Evolutionary conservation across 64 coral and sea anemone genomes (phyloP).

Genomic region (Cladopsammia gracilis): DNA sequence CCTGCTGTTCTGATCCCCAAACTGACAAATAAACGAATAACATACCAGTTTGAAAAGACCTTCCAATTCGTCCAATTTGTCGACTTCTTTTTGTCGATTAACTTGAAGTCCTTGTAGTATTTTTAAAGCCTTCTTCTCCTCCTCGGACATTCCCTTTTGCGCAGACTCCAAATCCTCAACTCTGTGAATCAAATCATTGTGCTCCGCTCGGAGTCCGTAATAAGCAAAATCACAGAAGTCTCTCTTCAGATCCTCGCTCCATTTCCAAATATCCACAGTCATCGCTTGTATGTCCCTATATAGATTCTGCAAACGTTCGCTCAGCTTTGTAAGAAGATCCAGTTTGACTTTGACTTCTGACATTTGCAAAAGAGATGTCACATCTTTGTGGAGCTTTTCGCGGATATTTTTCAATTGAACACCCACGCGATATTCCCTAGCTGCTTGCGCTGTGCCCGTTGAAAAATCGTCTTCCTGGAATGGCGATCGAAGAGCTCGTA

Average conservation of each 20-base stretch:
- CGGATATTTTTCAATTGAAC: neutral
- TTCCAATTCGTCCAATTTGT: neutral
- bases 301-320: neutral
- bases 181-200: conserved; percentile 18
- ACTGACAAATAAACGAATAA: no score
- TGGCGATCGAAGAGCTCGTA: neutral
- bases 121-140: conserved; percentile 2
- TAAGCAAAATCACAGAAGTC: conserved; percentile 17
- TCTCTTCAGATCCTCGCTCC: conserved; percentile 1
- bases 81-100: neutral
- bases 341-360: neutral
- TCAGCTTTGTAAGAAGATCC: neutral
- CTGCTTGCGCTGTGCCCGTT: neutral
- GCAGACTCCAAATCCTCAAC: neutral
- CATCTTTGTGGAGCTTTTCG: neutral
- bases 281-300: neutral
- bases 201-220: neutral
- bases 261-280: neutral
- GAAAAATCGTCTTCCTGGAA: neutral
- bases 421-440: neutral
- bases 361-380: neutral
- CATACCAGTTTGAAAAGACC: conserved; percentile 2
- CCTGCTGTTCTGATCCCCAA: no score
- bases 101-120: neutral
- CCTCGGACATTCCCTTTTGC: neutral